Base-by-base conservation (phyloP, 2,797 vertebrate species). In the Scleropages formosus region DNA sequence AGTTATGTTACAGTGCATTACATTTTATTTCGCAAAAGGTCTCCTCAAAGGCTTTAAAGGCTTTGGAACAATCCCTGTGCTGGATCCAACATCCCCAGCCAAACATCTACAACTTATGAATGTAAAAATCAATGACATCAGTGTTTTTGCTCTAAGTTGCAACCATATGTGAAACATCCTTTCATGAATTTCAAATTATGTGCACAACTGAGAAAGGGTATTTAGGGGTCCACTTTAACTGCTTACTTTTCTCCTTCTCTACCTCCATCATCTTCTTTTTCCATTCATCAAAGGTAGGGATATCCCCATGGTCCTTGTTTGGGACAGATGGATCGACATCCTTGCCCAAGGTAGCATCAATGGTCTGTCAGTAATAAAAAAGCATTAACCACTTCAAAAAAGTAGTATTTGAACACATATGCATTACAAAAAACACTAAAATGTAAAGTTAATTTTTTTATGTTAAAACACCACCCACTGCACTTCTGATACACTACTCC, bases 261-360 rank as follows among this genome's bases (percentile, higher is more conserved):
- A 97, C 96, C 91, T 99, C 96, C 97, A 98, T 95, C 80, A 98
- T 95, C 87, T 99, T 95, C 86, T 99, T 99, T 86, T 98, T 99
- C 98, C 98, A 99, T 84, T 99, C 96, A 79, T 99, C 97, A 73
- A 98, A 99, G 4, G 96, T 98, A 72, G 96, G 97, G 90, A 99
- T 98, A 88, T 97, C 97, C 81, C 69, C 69, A 1, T 58, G 69
- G 51, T 93, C 91, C 85, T 93, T 91, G 77, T 83, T 83, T 75
- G 91, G 87, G 80, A 93, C 90, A 0, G 92, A 89, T 61, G 95
- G 92, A 79, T 99, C 95, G 15, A 93, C 88, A 84, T 94, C 95
- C 80, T 83, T 89, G 60, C 86, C 70, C 79, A 86, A 82, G 27
- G 84, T 87, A 39, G 88, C 86, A 60, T 95, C 92, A 78, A 74